Conservation (phyloP, 2,113 vertebrate genomes). For the Ammodytes marinus region DNA sequence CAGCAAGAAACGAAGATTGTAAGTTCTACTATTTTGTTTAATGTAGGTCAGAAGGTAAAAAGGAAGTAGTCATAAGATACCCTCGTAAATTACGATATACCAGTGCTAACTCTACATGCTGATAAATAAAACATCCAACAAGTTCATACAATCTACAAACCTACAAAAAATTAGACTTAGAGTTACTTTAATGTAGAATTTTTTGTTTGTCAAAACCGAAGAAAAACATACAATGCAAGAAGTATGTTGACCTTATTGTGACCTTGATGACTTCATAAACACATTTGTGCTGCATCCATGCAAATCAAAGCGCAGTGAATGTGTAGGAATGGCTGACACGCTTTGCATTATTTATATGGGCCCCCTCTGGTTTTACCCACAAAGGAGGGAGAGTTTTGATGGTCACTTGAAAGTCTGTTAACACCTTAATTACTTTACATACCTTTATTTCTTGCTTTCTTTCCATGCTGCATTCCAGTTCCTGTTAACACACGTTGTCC, state of each 20-base stretch:
- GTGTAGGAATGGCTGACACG: conserved; percentile 1
- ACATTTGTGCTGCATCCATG: conserved; percentile 29
- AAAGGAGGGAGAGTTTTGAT: conserved; percentile 12
- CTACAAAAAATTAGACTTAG: too few species aligned
- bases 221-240: neutral
- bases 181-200: neutral
- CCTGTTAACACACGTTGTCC: neutral
- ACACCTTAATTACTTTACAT: neutral
- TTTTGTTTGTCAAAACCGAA: neutral
- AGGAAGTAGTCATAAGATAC: too few species aligned
- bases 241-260: neutral
- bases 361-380: neutral
- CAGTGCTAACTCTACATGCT: too few species aligned
- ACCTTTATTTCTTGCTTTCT: neutral
- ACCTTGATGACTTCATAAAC: neutral
- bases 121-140: too few species aligned
- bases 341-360: conserved; percentile 41
- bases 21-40: too few species aligned
- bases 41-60: too few species aligned
- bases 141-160: too few species aligned
- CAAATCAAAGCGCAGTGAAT: conserved; percentile 28
- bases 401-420: conserved; percentile 6
- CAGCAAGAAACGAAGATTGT: too few species aligned
- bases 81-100: too few species aligned
- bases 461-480: neutral